Evolutionary conservation across 2,888 invertebrate genomes (phyloP).

Genomic region (Sialis lutaria): DNA sequence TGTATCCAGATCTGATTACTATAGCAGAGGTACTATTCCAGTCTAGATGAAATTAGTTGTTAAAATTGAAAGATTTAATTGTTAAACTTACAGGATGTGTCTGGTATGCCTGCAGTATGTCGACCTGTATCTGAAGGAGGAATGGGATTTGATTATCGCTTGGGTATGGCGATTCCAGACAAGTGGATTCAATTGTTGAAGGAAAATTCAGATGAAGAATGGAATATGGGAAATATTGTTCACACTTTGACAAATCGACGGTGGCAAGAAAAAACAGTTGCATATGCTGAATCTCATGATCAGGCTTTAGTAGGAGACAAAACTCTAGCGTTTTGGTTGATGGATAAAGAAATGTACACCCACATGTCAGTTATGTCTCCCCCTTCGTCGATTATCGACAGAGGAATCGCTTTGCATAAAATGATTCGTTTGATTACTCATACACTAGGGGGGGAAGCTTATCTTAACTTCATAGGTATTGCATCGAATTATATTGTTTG

Average conservation of each 20-base stretch:
- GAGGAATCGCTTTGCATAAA: conserved; percentile 94
- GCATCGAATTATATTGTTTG: background rate
- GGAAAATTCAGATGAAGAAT: conserved; percentile 73
- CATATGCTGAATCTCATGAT: conserved; percentile 97
- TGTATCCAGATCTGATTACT: conserved; percentile 67
- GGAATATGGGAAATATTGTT: conserved; percentile 81
- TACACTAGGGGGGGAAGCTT: conserved; percentile 89
- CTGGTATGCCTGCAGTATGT: conserved; percentile 96
- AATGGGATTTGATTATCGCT: conserved; percentile 90
- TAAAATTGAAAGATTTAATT: background rate
- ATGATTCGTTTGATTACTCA: conserved; percentile 90
- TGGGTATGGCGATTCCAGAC: conserved; percentile 98
- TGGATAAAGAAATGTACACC: conserved; percentile 98
- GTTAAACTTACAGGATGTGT: conserved; percentile 56
- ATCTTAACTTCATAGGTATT: conserved; percentile 93
- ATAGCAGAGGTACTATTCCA: conserved; percentile 64
- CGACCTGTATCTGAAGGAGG: conserved; percentile 89
- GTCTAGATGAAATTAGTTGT: background rate
- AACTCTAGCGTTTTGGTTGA: conserved; percentile 97
- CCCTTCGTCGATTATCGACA: conserved; percentile 56
- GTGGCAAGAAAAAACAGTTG: conserved; percentile 92
- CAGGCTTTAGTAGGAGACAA: conserved; percentile 96
- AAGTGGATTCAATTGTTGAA: conserved; percentile 93
- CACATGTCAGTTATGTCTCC: conserved; percentile 74
- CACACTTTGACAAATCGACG: conserved; percentile 88